Conservation (phyloP, 1,140 invertebrate species). For the Drosophila quadrilineata region DNA sequence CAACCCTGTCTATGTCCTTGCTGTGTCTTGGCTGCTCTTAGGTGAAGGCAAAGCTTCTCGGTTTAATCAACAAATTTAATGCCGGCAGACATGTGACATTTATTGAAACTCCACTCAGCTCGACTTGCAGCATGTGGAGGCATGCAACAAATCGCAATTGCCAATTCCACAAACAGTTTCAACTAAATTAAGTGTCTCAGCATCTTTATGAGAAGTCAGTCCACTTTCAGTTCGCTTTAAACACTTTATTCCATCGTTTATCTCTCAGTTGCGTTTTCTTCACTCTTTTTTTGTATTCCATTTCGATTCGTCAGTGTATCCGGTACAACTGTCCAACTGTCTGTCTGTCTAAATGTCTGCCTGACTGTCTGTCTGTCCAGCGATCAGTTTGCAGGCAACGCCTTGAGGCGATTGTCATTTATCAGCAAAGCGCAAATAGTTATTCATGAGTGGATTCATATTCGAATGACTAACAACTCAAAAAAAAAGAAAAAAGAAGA, state of each 20-base stretch:
- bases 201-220: too few relatives aligned
- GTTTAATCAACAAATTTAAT: conserved; percentile 70
- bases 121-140: conserved; percentile 30
- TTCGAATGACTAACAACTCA: not conserved
- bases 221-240: too few relatives aligned
- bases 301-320: conserved; percentile 5
- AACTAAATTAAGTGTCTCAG: conserved; percentile 30
- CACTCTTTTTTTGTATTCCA: not conserved
- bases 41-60: too few relatives aligned
- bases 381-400: conserved; percentile 21
- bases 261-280: not conserved
- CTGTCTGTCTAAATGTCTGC: not conserved
- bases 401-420: conserved; percentile 30
- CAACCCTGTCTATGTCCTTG: too few relatives aligned
- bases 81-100: conserved; percentile 63
- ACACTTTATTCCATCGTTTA: not conserved
- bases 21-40: too few relatives aligned
- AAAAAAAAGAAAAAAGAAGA: too few relatives aligned
- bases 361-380: not conserved
- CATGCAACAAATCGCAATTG: conserved; percentile 43
- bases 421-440: conserved; percentile 26
- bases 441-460: conserved; percentile 20
- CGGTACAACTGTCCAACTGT: not conserved
- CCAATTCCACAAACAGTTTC: conserved; percentile 1
- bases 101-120: conserved; percentile 68